Evolutionary conservation across 2,113 vertebrate genomes (phyloP), one percentile per base, ranked within the genome.

Genomic region (Sphaerodactylus townsendi): DNA sequence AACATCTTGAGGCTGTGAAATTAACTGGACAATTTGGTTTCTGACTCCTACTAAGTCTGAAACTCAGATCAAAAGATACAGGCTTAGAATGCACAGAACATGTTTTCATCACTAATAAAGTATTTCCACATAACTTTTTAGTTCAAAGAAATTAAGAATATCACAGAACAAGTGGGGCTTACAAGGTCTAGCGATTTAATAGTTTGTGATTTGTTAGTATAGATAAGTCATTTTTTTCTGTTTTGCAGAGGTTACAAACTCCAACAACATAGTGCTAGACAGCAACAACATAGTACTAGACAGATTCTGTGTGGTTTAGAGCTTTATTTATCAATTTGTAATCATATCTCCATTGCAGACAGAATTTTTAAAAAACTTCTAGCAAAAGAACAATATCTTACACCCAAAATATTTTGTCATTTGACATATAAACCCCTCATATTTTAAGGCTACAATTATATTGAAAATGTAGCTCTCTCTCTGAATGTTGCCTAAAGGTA

Each of bases 101-200:
- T 64, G 17, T 35, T 39, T 0, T 0, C 21, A 39, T 65, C 1
- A 0, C 65, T 81, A 79, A 66, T 72, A 87, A 86, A 48, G 35
- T 17, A 53, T 81, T 25, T 70, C 82, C 33, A 53, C 17, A 70
- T 23, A 78, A 64, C 39, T 21, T 71, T 25, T 48, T 1, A 0
- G 53, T 44, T 91, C 78, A 84, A 77, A n/a, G 50, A 75, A 77
- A 64, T 83, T 77, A 39, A 41, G 79, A 79, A 84, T 74, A 65
- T 25, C 28, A 30, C n/a, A 25, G 59, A 69, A 21, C 1, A 9
- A 65, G 46, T 37, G 25, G 41, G 35, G 9, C 1, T 0, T 23
- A 23, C 66, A 75, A 64, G n/a, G 33, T 79, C 8, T 28, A 21
- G 50, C n/a, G 79, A 25, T 2, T 35, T 19, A 84, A n/a, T 28